Conservation (phyloP, 2,113 vertebrate genomes). For the Solenodon paradoxus region DNA sequence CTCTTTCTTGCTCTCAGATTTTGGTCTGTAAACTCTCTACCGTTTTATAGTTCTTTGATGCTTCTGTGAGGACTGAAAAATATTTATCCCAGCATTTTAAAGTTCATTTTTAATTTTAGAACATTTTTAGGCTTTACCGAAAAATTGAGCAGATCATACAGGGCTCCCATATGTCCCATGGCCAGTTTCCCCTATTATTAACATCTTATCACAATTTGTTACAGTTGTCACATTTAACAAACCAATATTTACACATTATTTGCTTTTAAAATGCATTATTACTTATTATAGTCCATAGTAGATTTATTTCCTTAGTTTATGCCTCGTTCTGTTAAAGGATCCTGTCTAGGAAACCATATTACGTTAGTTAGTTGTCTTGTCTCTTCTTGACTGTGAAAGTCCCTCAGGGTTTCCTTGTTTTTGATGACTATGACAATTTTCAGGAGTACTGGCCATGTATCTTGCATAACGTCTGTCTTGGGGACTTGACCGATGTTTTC, state of each 20-base stretch:
- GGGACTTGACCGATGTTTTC: not conserved
- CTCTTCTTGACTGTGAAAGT: not conserved
- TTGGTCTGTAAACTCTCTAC: not conserved
- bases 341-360: not conserved
- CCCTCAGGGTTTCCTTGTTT: not conserved
- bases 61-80: not conserved
- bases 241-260: not conserved
- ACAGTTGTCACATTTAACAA: not conserved
- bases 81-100: not conserved
- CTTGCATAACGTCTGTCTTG: not conserved
- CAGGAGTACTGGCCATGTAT: not conserved
- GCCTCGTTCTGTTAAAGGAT: not conserved
- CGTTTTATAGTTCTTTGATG: not conserved
- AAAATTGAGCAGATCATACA: not conserved
- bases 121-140: not conserved
- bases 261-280: not conserved
- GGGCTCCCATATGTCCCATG: not conserved
- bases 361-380: not conserved
- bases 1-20: not conserved
- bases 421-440: not conserved
- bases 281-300: not conserved
- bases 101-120: not conserved
- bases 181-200: not conserved
- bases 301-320: not conserved
- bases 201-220: not conserved